Evolutionary conservation across 2,113 vertebrate genomes (phyloP), one percentile per base, ranked within the genome.

Genomic region (Panurus biarmicus): DNA sequence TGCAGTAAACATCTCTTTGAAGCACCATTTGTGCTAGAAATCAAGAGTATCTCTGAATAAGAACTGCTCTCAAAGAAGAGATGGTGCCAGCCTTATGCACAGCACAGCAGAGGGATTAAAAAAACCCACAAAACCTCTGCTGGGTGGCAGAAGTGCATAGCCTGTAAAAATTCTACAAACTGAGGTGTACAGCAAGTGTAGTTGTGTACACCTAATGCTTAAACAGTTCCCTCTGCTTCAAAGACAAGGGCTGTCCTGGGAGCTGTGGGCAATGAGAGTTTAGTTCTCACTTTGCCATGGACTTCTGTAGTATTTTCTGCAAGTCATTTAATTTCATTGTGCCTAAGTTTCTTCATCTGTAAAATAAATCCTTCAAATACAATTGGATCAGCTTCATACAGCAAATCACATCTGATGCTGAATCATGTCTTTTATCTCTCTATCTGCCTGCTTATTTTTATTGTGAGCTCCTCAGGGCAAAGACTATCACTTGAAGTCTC

Each of bases 391-490:
- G 90, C 90, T 94, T 93, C 96, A 95, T 86, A 80, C 88, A 95
- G 90, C 95, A 96, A 96, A 96, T 96, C 95, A 86, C 67, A 90
- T 92, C 90, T 88, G 85, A 96, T 95, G 92, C 94, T 94, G 95
- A 96, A 95, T 96, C 95, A 94, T 94, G 92, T 93, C 89, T 95
- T 96, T 96, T 96, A 96, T 96, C 85, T 96, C 83, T 90, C 77
- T 93, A 70, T 94, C 69, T 87, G 84, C 70, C 91, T 96, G 87
- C 81, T 91, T 95, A 93, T 94, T 94, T 96, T 95, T 91, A 96
- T 93, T 90, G 93, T 82, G 85, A 88, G 75, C 69, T 95, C 94
- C 92, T 90, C 72, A 45, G 93, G 95, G 95, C 96, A 95, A 91
- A 90, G 87, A 92, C 72, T 88, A 83, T 91, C 67, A 74, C 72